Conservation (phyloP, 2,797 vertebrate species). For the Sandelia bainsii region DNA sequence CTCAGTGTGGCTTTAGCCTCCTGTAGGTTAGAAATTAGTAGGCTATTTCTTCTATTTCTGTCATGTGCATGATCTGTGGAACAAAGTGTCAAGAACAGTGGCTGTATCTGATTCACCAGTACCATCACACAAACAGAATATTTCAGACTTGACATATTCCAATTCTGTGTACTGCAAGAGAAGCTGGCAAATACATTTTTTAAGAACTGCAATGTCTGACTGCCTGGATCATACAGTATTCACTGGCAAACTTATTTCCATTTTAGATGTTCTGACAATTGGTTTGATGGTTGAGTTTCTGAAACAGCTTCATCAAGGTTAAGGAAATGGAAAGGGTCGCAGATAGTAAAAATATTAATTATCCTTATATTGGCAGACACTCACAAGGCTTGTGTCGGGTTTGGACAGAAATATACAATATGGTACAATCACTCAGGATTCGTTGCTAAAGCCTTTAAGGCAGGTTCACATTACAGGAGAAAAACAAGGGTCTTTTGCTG, state of each 20-base stretch:
- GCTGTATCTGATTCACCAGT: background rate
- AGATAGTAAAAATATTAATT: too few species aligned
- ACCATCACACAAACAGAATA: background rate
- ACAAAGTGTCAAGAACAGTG: background rate
- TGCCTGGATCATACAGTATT: too few species aligned
- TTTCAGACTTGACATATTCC: background rate
- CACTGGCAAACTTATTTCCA: too few species aligned
- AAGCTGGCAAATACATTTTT: background rate
- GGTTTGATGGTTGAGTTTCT: background rate
- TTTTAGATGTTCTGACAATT: background rate
- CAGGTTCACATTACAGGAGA: too few species aligned
- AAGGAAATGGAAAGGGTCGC: too few species aligned
- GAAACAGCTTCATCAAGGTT: too few species aligned
- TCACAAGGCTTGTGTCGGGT: too few species aligned
- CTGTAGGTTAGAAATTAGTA: background rate
- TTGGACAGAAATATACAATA: too few species aligned
- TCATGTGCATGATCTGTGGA: background rate
- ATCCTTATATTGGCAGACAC: too few species aligned
- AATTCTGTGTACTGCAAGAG: background rate
- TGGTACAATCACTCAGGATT: too few species aligned
- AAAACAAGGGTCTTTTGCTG: too few species aligned
- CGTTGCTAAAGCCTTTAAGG: too few species aligned
- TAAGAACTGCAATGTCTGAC: background rate
- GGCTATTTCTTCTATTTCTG: background rate
- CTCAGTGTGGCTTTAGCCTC: conserved; percentile 1